Evolutionary conservation across 2,888 invertebrate genomes (phyloP).

Genomic region (Melieria picta): DNA sequence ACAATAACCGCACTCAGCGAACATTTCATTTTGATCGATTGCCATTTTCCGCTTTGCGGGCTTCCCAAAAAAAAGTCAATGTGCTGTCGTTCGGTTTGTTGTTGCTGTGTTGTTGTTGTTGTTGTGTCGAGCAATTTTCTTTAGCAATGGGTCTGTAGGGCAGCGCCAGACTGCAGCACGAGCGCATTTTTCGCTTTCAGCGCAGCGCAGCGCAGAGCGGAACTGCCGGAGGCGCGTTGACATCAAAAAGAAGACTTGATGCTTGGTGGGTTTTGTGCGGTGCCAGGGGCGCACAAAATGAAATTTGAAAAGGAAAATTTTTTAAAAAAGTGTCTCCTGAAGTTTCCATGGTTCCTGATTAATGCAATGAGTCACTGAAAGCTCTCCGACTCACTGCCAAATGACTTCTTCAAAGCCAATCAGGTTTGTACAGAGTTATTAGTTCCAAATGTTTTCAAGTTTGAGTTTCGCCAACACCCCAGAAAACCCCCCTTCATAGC

Average conservation of each 20-base stretch:
- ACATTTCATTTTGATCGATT: slow-evolving; percentile 26
- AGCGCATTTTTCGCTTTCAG: slow-evolving; percentile 15
- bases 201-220: background rate
- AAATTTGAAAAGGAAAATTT: no score
- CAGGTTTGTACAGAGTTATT: no score
- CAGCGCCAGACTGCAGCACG: background rate
- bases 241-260: background rate
- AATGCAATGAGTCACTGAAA: no score
- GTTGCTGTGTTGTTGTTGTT: background rate
- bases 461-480: no score
- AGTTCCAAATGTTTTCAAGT: no score
- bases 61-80: slow-evolving; percentile 7
- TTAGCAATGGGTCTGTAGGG: slow-evolving; percentile 16
- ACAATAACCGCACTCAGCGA: background rate
- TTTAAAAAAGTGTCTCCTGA: no score
- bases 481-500: no score
- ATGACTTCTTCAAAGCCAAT: no score
- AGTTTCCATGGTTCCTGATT: no score
- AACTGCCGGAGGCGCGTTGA: background rate
- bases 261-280: no score
- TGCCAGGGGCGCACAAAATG: no score
- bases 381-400: no score
- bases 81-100: background rate
- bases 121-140: background rate
- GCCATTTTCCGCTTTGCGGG: slow-evolving; percentile 3